Base-by-base conservation (phyloP, 1,140 invertebrate species). In the Diuraphis noxia region DNA sequence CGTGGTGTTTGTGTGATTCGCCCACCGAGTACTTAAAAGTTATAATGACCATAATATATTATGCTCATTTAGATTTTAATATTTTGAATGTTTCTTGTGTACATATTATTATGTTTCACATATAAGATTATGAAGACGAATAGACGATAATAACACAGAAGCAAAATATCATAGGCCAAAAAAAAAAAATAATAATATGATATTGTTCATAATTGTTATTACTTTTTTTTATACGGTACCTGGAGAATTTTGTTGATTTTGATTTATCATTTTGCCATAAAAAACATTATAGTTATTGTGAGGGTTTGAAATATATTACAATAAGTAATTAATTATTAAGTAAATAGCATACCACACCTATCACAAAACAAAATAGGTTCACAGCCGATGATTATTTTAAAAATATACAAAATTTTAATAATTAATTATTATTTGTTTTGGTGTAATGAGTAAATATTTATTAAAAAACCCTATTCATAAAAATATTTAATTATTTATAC, bases 361-460 rank as follows among this genome's bases (percentile, higher is more conserved):
- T 90, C 88, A 90, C 63, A 90, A 90, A 90, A 90, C 88, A 90
- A 46, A 79, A 89, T 72, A 43, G 88, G 63, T 40, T 90, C 63
- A 90, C 88, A 90, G 88, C 88, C 88, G 25, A 88, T 63, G 46
- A 63, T 88, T 88, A 88, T 40, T 88, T 88, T 40, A 56, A 86
- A 86, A 86, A 86, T 63, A n/a, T 88, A 88, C 25, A 88, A 56
- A 88, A 88, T 40, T 88, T n/a, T 5, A 30, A 88, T 41, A 63
- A 63, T 52, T 88, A 88, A 30, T 86, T 49, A 63, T 86, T 49
- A 63, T 88, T 56, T 40, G 25, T 63, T 63, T 88, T 56, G 49
- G 86, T 63, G 86, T 88, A 40, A 88, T 63, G 38, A 34, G 34
- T 56, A 56, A 88, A 88, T 25, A 88, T 63, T 88, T 56, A 56